Conservation (phyloP, 53 echinoderm and acorn worm species). For the Stichopus horrens region DNA sequence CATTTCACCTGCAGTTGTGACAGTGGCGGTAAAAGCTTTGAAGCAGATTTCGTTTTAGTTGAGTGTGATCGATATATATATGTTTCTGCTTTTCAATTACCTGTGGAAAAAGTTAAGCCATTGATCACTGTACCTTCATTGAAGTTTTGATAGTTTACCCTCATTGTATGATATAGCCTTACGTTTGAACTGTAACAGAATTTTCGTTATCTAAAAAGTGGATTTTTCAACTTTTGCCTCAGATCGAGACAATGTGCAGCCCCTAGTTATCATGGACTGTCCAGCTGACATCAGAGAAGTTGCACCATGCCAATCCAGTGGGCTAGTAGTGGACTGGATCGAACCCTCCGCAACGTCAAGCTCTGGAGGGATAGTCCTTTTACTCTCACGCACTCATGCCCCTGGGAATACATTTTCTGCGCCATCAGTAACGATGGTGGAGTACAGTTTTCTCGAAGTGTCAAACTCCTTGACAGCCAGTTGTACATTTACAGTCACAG, state of each 20-base stretch:
- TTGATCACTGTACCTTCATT: too few species aligned
- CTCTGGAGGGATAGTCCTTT: slow-evolving; percentile 22
- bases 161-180: not conserved
- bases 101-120: too few species aligned
- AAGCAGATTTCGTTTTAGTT: too few species aligned
- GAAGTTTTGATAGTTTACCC: too few species aligned
- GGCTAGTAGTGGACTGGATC: slow-evolving; percentile 31
- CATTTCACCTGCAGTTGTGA: too few species aligned
- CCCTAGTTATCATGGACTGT: slow-evolving; percentile 35
- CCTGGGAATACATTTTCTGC: not conserved
- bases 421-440: not conserved
- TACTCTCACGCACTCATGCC: not conserved
- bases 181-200: not conserved
- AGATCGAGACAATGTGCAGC: not conserved
- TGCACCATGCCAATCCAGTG: slow-evolving; percentile 23
- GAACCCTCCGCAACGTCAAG: slow-evolving; percentile 39
- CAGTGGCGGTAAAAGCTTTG: too few species aligned
- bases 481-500: slow-evolving; percentile 15
- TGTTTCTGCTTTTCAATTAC: too few species aligned
- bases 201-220: not conserved
- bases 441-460: not conserved
- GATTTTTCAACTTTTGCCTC: too few species aligned
- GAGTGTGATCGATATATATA: too few species aligned
- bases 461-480: not conserved
- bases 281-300: slow-evolving; percentile 38